Base-by-base conservation (phyloP, 2,888 invertebrate genomes). In the Meghimatium bilineatum region DNA sequence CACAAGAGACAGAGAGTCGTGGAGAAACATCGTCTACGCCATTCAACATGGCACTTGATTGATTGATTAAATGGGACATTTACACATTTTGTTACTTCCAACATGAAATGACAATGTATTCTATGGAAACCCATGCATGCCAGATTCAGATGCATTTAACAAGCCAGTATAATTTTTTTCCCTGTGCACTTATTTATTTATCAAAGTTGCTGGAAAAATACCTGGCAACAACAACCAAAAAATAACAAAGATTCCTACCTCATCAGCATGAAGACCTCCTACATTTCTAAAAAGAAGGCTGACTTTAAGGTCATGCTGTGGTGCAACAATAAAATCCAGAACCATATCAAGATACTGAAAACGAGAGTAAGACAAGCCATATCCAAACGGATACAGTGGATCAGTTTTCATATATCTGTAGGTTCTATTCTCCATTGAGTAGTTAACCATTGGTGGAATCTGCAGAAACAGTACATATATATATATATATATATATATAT, bases 361-460 rank as follows among this genome's bases (percentile, higher is more conserved):
- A 26, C 52, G 86, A 8, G 89, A 84, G 80, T 90, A 91, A 14
- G 90, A 90, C n/a, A 90, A 85, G 1, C 90, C 91, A 86, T 89
- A 90, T 66, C 91, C 90, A 86, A 90, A 91, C 26, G 91, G 91
- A 85, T 90, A 91, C 36, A 89, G 87, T 36, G 89, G 90, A 14
- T 82, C 83, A 20, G 88, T 88, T 23, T 82, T 84, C 75, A 90
- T 91, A 80, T 93, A 93, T 34, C 93, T 87, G 86, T 93, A 93
- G 0, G 92, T 93, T 44, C 90, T 85, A 20, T 89, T 90, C 49
- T 82, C 86, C 93, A 93, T 93, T 20, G 88, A 86, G 82, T 90
- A 90, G 78, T 89, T 85, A 14, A 86, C 87, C 86, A 89, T 90
- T 0, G 89, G 86, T n/a, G 89, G 88, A 77, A 89, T 86, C 90